Evolutionary conservation across 2,797 vertebrate species (phyloP).

Genomic region (Mormyrops boulengeri): DNA sequence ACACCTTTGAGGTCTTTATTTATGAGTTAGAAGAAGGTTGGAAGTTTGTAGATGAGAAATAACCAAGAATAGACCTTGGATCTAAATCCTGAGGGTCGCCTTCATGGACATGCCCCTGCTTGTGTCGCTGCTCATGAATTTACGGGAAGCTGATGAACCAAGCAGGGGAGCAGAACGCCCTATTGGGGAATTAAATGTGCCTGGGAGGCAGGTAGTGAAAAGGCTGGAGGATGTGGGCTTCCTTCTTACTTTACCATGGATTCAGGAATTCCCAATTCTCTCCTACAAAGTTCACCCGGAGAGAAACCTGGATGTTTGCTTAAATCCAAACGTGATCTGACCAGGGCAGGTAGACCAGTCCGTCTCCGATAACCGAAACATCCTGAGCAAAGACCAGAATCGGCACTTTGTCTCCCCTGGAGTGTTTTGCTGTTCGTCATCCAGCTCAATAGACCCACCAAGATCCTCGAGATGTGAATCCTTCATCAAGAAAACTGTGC

Average conservation of each 20-base stretch:
- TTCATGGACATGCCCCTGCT: not conserved
- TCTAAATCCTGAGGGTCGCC: not conserved
- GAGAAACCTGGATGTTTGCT: not conserved
- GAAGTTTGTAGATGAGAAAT: not conserved
- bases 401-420: not conserved
- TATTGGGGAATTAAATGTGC: not conserved
- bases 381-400: not conserved
- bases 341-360: not conserved
- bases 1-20: not conserved
- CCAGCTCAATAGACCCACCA: not conserved
- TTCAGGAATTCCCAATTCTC: not conserved
- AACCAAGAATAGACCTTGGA: not conserved
- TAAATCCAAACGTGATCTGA: not conserved
- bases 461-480: not conserved
- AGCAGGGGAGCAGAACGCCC: not conserved
- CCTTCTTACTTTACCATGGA: not conserved
- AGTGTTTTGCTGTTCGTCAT: not conserved
- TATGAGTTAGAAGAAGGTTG: not conserved
- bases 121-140: not conserved
- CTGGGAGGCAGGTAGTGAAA: not conserved
- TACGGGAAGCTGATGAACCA: not conserved
- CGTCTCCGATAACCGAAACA: not conserved
- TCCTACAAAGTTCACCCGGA: not conserved
- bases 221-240: not conserved
- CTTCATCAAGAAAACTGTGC: not conserved